Percentiles rank a stretch among this genome's conserved stretches.
phyloP scores from a whole-genome alignment of 2,797 vertebrate species.

The Emydoidea blandingii region DNA sequence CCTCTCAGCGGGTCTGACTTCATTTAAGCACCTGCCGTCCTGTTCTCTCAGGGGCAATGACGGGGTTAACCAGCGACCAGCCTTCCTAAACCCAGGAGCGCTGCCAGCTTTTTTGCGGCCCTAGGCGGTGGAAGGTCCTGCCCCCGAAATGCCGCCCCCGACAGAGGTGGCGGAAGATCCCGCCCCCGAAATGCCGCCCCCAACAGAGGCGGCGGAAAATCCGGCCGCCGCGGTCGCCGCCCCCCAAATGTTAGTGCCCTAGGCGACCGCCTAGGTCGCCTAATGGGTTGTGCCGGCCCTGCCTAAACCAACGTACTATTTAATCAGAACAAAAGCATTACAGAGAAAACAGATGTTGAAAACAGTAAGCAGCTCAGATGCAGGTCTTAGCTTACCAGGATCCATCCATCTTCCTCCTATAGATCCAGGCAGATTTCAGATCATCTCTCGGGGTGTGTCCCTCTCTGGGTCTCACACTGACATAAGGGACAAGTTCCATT shows the following conservation, averaged over 20 bases:
- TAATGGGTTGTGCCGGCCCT: no score
- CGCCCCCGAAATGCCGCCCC: no score
- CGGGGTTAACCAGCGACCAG: background rate
- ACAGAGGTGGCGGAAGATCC: no score
- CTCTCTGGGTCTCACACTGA: background rate
- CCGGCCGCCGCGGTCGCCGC: no score
- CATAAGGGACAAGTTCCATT: background rate
- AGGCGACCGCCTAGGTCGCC: no score
- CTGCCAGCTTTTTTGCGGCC: no score
- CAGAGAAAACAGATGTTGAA: background rate
- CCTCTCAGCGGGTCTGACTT: background rate
- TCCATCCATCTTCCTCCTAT: background rate
- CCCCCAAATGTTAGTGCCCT: no score
- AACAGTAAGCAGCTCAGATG: background rate
- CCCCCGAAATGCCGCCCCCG: no score
- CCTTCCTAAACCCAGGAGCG: background rate
- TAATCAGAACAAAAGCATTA: background rate
- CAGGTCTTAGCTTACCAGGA: background rate
- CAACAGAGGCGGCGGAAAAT: no score
- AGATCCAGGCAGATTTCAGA: background rate
- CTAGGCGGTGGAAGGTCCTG: no score
- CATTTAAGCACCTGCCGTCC: background rate
- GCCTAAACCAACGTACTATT: background rate
- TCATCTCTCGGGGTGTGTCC: background rate
- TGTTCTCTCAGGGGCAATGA: background rate